Conservation (phyloP, 2,888 invertebrate species). For the Andricus quercusramuli region DNA sequence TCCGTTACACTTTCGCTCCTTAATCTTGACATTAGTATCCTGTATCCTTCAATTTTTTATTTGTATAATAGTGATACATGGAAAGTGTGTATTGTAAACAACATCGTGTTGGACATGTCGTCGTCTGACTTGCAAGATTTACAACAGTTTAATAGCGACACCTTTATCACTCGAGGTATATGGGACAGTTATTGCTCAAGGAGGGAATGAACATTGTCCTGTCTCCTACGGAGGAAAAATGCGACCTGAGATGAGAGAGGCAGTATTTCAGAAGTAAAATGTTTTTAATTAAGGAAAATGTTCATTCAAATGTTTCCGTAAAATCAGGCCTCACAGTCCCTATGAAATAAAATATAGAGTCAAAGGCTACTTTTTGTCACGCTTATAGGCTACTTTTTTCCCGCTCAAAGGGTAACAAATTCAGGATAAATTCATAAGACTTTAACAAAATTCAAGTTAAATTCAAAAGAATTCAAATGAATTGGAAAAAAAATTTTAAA, state of each 20-base stretch:
- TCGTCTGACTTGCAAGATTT: constrained; percentile 46
- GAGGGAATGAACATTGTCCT: constrained; percentile 61
- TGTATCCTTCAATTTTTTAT: background rate
- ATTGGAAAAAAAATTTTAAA: too few relatives aligned
- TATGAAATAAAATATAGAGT: too few relatives aligned
- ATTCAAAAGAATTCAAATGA: too few relatives aligned
- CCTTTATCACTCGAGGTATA: constrained; percentile 60
- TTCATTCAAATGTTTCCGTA: too few relatives aligned
- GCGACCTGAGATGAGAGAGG: background rate
- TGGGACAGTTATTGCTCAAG: constrained; percentile 56
- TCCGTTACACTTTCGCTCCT: constrained; percentile 26
- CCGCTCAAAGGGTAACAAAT: too few relatives aligned
- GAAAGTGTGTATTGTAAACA: background rate
- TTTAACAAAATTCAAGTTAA: too few relatives aligned
- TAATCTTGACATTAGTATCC: constrained; percentile 31
- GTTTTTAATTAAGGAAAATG: too few relatives aligned
- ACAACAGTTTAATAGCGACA: constrained; percentile 52
- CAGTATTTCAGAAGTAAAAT: background rate
- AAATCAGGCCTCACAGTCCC: too few relatives aligned
- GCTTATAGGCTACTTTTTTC: too few relatives aligned
- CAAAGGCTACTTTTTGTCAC: too few relatives aligned
- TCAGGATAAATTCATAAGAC: too few relatives aligned
- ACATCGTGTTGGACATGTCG: background rate
- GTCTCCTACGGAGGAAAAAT: constrained; percentile 42
- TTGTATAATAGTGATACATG: background rate